Evolutionary conservation across 64 coral and sea anemone species (phyloP).

Genomic region (Montipora cactus): DNA sequence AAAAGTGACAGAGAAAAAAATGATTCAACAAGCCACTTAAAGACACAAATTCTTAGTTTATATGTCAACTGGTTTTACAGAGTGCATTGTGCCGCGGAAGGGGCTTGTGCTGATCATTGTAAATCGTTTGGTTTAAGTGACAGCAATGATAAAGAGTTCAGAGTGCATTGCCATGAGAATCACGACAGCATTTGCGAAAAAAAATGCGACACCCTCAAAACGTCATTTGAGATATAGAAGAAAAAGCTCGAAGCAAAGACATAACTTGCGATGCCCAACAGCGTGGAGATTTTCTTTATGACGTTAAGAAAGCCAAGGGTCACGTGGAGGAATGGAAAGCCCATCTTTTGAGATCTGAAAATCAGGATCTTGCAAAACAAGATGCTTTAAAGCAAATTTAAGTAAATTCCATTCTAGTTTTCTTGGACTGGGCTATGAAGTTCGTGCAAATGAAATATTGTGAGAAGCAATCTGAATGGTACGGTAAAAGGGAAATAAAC

Average conservation of each 20-base stretch:
- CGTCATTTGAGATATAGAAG: too few species aligned
- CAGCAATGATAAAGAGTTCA: slow-evolving; percentile 15
- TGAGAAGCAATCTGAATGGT: slow-evolving; percentile 9
- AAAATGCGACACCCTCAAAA: too few species aligned
- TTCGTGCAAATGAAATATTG: slow-evolving; percentile 19
- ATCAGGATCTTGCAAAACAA: slow-evolving; percentile 27
- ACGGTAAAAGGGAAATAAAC: slow-evolving; percentile 39
- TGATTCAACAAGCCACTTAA: neutral
- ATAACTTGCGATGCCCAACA: neutral
- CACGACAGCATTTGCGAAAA: neutral
- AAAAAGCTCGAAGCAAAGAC: slow-evolving; percentile 1
- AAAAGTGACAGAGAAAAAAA: too few species aligned
- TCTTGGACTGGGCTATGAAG: slow-evolving; percentile 57
- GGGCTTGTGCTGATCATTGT: slow-evolving; percentile 50
- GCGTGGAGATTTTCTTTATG: slow-evolving; percentile 19
- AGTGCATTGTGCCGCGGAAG: slow-evolving; percentile 23
- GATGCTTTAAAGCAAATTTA: neutral
- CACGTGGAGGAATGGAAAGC: slow-evolving; percentile 41
- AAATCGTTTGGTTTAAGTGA: slow-evolving; percentile 58
- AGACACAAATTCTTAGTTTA: neutral
- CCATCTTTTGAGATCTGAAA: slow-evolving; percentile 42
- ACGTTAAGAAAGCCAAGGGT: slow-evolving; percentile 6
- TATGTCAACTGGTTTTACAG: slow-evolving; percentile 20
- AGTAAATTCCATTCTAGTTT: neutral
- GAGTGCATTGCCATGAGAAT: neutral